Base-by-base conservation (phyloP, 64 coral and sea anemone species). In the Montipora efflorescens region DNA sequence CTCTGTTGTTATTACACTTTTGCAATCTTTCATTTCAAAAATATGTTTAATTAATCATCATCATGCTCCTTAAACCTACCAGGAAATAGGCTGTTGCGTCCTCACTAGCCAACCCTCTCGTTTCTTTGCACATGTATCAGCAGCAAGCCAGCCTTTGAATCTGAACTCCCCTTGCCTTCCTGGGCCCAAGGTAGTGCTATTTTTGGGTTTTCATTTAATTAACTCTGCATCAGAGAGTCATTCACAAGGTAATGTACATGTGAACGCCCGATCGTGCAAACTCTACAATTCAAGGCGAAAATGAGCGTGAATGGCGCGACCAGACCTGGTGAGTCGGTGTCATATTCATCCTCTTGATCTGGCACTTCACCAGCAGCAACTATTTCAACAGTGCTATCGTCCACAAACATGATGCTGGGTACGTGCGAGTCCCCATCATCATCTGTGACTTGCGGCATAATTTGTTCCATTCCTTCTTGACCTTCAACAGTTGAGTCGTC, bases 401-500 rank as follows among this genome's bases (percentile, higher is more conserved):
- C 82, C 59, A 85, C 82, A 85, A 85, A 85, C 82, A 20, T 68
- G 14, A 85, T 66, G 21, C 82, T 47, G 21, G 82, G 82, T 85
- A 62, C 59, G 7, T 85, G 82, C 59, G 82, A 85, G 50, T 85
- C 82, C 28, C 53, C 82, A 85, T 85, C 82, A 16, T 85, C 82
- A 85, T 85, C 82, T 84, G 70, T 74, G 25, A 74, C 25, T 84
- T 55, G 52, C 1, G 52, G 52, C 5, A 55, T 55, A 55, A 55
- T 55, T 55, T 69, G 83, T 87, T 87, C 59, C 83, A 87, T 87
- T 69, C 59, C 83, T 87, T 87, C 82, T 85, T 1, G 79, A 81
- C 82, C 82, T 85, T 85, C 82, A 85, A 85, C 59, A 85, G 82
- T 64, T 85, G 74, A 46, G 82, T 85, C 82, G 82, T 85, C 59